phyloP scores from a whole-genome alignment of 2,797 vertebrate genomes.

The Glossophaga mutica region DNA sequence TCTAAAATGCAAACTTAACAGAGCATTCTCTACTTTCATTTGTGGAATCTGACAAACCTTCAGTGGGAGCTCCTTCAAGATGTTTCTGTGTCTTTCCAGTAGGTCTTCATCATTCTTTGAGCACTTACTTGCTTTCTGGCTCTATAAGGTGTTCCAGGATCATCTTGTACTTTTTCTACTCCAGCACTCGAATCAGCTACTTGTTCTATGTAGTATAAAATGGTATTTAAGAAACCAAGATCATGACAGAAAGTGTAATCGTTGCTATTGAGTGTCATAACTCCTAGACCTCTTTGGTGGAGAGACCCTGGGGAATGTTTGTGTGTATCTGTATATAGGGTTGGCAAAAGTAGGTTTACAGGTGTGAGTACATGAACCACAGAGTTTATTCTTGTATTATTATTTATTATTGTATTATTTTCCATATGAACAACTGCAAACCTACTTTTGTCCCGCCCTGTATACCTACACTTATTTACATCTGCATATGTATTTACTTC shows the following conservation, averaged over 20 bases:
- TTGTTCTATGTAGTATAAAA: not conserved
- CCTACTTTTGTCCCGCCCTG: not conserved
- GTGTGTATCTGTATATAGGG: not conserved
- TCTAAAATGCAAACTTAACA: not conserved
- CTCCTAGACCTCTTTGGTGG: not conserved
- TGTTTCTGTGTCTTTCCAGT: not conserved
- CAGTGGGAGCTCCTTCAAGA: not conserved
- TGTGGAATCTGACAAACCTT: not conserved
- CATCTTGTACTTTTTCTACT: not conserved
- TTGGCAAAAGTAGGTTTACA: not conserved
- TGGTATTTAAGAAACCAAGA: not conserved
- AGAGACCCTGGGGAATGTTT: not conserved
- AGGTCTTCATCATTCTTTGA: not conserved
- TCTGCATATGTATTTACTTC: not conserved
- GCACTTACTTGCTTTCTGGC: not conserved
- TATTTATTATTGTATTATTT: not conserved
- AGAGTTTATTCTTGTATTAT: not conserved
- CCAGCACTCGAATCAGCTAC: not conserved
- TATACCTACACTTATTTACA: not conserved
- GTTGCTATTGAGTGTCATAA: not conserved
- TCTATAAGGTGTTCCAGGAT: not conserved
- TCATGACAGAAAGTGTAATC: not conserved
- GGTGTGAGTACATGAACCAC: not conserved
- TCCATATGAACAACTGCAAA: not conserved
- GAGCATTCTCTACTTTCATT: not conserved